phyloP scores from a whole-genome alignment of 2,888 invertebrate species.

The Polyploca ridens region DNA sequence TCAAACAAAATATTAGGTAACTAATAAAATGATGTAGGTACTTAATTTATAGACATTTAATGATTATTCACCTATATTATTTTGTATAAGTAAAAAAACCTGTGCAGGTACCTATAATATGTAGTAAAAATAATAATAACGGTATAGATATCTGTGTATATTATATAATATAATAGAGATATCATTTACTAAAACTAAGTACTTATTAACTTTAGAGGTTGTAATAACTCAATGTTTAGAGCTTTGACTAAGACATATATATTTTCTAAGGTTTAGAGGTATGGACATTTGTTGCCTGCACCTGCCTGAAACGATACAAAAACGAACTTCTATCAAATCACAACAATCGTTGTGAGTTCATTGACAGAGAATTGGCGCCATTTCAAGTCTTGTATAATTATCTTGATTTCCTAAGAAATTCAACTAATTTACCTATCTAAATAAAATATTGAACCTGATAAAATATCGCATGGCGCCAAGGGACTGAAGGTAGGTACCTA shows the following conservation, averaged over 20 bases:
- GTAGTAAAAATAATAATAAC: too few species aligned
- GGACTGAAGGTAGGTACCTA: neutral
- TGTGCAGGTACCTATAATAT: too few species aligned
- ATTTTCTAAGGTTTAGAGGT: too few species aligned
- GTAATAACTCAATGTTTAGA: too few species aligned
- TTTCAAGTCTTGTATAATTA: slow-evolving; percentile 20
- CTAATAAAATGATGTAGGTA: too few species aligned
- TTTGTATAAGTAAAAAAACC: too few species aligned
- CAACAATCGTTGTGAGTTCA: slow-evolving; percentile 46
- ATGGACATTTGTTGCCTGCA: too few species aligned
- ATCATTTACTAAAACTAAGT: neutral
- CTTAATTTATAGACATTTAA: too few species aligned
- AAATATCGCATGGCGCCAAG: neutral
- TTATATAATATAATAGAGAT: neutral
- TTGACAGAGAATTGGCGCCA: slow-evolving; percentile 61
- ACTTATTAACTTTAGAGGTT: slow-evolving; percentile 12
- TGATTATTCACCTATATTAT: too few species aligned
- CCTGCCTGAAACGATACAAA: slow-evolving; percentile 11
- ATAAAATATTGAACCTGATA: too few species aligned
- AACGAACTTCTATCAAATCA: slow-evolving; percentile 21
- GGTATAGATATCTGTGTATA: neutral
- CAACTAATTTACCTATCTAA: neutral
- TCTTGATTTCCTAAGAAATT: neutral
- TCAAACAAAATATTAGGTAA: neutral
- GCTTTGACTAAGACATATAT: too few species aligned